Percentiles rank a stretch among this genome's conserved stretches.
Conservation (phyloP, 1,140 invertebrate genomes). For the Heliconius hermathena region DNA sequence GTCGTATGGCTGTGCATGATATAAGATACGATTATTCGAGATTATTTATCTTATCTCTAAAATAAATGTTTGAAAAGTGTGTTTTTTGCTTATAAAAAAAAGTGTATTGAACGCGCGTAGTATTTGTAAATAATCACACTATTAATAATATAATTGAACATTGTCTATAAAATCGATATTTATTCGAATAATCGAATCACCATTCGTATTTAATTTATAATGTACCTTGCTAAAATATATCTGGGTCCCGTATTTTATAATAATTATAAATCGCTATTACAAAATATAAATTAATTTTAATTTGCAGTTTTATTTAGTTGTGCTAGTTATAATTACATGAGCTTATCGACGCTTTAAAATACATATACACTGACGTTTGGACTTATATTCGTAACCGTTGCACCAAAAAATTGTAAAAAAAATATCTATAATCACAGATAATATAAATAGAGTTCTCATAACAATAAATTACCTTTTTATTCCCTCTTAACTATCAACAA, state of each 20-base stretch:
- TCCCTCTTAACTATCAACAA: not conserved
- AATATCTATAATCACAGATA: conserved; percentile 11
- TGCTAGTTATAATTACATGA: conserved; percentile 58
- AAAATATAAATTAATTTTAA: not conserved
- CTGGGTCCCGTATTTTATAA: not conserved
- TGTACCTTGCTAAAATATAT: conserved; percentile 4
- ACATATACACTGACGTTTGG: conserved; percentile 3
- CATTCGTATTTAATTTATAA: conserved; percentile 31
- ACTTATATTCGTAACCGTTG: not conserved
- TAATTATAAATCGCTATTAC: not conserved
- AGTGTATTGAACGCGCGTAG: not conserved
- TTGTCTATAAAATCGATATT: conserved; percentile 8
- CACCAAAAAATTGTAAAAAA: conserved; percentile 6
- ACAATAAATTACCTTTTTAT: not conserved
- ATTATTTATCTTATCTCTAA: not conserved
- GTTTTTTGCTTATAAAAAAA: conserved; percentile 4
- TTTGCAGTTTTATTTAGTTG: conserved; percentile 9
- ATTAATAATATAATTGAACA: conserved; percentile 4
- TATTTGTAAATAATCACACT: not conserved
- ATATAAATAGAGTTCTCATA: not conserved
- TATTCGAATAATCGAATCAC: conserved; percentile 9
- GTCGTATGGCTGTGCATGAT: conserved; percentile 48
- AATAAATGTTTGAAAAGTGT: conserved; percentile 10
- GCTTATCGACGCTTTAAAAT: conserved; percentile 68
- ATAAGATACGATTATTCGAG: conserved; percentile 14